Evolutionary conservation across 2,888 invertebrate genomes (phyloP).

Genomic region (Idaea dimidiata): DNA sequence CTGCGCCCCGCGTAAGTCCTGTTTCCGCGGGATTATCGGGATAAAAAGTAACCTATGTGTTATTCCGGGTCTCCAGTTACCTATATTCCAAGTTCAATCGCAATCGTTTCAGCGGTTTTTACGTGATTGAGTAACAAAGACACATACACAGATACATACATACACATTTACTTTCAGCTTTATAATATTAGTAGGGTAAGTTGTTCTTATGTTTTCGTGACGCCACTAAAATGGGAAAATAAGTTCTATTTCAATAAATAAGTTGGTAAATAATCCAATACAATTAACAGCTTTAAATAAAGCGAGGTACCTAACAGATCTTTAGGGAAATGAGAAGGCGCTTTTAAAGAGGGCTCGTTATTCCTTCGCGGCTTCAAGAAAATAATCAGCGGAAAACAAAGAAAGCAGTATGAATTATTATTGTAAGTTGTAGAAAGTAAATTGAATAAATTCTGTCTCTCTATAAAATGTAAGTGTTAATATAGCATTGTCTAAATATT

Average conservation of each 20-base stretch:
- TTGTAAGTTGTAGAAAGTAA: slow-evolving; percentile 21
- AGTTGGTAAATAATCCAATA: slow-evolving; percentile 21
- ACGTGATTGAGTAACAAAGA: too few relatives aligned
- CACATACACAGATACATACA: too few relatives aligned
- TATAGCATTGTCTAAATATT: background rate
- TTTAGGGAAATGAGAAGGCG: slow-evolving; percentile 59
- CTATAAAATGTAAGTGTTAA: background rate
- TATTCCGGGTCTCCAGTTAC: too few relatives aligned
- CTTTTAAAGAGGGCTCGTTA: slow-evolving; percentile 58
- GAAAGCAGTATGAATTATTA: slow-evolving; percentile 25
- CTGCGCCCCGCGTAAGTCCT: too few relatives aligned
- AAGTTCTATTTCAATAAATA: slow-evolving; percentile 21
- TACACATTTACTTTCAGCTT: too few relatives aligned
- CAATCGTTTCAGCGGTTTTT: too few relatives aligned
- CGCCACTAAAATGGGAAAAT: slow-evolving; percentile 15
- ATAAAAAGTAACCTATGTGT: too few relatives aligned
- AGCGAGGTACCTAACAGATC: slow-evolving; percentile 44
- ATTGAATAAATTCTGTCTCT: slow-evolving; percentile 34
- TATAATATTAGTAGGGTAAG: too few relatives aligned
- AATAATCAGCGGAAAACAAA: slow-evolving; percentile 61
- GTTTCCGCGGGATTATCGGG: too few relatives aligned
- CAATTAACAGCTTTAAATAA: slow-evolving; percentile 24
- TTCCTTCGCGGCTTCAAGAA: slow-evolving; percentile 48
- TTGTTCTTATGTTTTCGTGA: too few relatives aligned
- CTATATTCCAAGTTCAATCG: too few relatives aligned